Evolutionary conservation across 2,113 vertebrate species (phyloP).

Genomic region (Orcinus orca): DNA sequence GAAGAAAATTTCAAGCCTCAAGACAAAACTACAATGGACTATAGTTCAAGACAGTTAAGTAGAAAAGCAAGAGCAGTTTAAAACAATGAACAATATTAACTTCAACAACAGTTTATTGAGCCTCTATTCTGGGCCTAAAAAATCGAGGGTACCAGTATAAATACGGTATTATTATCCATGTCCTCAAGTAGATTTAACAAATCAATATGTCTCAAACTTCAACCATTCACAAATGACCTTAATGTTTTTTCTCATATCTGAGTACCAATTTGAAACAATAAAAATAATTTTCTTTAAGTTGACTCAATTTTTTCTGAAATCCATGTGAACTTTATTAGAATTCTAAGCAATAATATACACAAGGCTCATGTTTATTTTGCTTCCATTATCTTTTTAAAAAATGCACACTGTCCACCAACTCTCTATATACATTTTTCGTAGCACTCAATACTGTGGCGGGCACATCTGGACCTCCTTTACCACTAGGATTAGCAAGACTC

Average conservation of each 20-base stretch:
- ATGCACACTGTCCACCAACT: not conserved
- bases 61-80: conserved; percentile 24
- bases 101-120: not conserved
- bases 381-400: not conserved
- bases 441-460: not conserved
- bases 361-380: not conserved
- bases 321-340: not conserved
- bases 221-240: not conserved
- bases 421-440: not conserved
- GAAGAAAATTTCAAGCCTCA: not conserved
- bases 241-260: not conserved
- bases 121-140: not conserved
- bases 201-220: not conserved
- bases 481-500: not conserved
- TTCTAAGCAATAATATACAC: not conserved
- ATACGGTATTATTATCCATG: not conserved
- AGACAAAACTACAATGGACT: not conserved
- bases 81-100: not conserved
- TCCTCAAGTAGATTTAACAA: not conserved
- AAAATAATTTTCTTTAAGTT: not conserved
- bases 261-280: not conserved
- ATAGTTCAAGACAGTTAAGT: not conserved
- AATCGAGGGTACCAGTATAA: not conserved
- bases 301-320: not conserved
- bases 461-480: not conserved